phyloP scores from a whole-genome alignment of 1,140 invertebrate genomes.

The Drosophila azteca region DNA sequence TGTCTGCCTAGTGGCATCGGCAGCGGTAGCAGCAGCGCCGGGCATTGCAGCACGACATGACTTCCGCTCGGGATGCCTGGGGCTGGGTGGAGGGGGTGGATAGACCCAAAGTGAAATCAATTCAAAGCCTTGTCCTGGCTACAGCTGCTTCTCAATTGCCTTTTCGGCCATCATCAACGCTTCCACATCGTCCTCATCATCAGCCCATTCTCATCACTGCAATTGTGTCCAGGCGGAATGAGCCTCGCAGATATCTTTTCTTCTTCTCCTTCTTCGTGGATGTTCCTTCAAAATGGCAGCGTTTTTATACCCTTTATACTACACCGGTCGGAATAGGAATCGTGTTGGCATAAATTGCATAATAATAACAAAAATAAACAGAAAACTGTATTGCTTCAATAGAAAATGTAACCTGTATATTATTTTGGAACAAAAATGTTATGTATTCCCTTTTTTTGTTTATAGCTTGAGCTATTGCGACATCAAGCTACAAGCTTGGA shows the following conservation, averaged over 20 bases:
- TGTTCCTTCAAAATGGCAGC: no score
- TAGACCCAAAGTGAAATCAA: slow-evolving; percentile 53
- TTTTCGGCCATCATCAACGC: slow-evolving; percentile 62
- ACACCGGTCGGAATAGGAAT: no score
- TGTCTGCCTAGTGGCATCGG: slow-evolving; percentile 53
- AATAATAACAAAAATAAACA: not conserved
- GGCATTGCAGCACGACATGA: slow-evolving; percentile 76
- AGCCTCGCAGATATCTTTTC: slow-evolving; percentile 3
- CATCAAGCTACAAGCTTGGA: no score
- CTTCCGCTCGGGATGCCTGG: slow-evolving; percentile 58
- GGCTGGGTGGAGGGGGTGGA: not conserved
- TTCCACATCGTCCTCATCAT: slow-evolving; percentile 44
- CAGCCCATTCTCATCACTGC: slow-evolving; percentile 22
- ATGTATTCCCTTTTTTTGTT: no score
- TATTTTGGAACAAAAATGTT: no score
- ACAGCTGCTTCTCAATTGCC: slow-evolving; percentile 49
- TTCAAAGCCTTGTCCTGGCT: slow-evolving; percentile 48
- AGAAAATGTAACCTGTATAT: no score
- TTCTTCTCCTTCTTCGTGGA: no score
- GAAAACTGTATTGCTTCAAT: not conserved
- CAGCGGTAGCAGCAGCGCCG: slow-evolving; percentile 27
- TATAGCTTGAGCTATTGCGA: no score
- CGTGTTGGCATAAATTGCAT: no score
- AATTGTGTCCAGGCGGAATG: slow-evolving; percentile 25
- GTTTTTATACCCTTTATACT: no score